Percentiles rank a stretch among this genome's conserved stretches.
Evolutionary conservation across 2,888 invertebrate species (phyloP).

Genomic region (Ophion ellenae): DNA sequence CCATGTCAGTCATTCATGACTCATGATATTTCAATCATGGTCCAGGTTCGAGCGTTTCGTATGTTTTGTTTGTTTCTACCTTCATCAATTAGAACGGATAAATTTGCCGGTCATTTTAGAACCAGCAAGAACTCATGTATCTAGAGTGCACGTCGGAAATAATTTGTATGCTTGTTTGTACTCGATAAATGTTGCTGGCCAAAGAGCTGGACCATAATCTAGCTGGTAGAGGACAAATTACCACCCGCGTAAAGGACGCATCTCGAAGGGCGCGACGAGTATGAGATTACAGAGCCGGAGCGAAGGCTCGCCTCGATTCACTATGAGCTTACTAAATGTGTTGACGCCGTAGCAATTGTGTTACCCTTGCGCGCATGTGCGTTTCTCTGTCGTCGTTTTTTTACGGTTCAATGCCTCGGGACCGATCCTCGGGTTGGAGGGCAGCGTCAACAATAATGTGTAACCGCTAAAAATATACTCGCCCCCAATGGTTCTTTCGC

Average conservation of each 20-base stretch:
- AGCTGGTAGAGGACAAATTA: no score
- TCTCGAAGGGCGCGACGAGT: slow-evolving; percentile 41
- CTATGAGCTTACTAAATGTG: slow-evolving; percentile 56
- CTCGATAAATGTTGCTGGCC: no score
- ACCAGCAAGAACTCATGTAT: no score
- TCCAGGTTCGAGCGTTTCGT: slow-evolving; percentile 4
- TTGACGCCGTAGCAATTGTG: slow-evolving; percentile 49
- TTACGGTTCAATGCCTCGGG: slow-evolving; percentile 77
- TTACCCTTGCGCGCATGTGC: neutral
- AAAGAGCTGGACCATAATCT: no score
- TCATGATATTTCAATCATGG: no score
- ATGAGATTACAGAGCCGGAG: slow-evolving; percentile 45
- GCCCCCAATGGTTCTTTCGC: slow-evolving; percentile 72
- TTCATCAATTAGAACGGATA: no score
- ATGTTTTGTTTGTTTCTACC: no score
- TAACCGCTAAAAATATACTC: slow-evolving; percentile 83
- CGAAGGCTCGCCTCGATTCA: slow-evolving; percentile 44
- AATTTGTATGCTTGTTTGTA: no score
- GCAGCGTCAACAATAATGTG: slow-evolving; percentile 81
- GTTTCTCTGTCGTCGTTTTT: slow-evolving; percentile 49
- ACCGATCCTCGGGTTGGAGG: slow-evolving; percentile 59
- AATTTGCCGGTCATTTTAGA: no score
- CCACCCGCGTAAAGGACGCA: no score
- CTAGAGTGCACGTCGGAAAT: no score
- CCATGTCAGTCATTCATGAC: no score